These are phyloP conservation scores for Bergia puertoricense DNA, from an alignment of 92 coral and sea anemone genomes.

Conservation along the genomic window DNA sequence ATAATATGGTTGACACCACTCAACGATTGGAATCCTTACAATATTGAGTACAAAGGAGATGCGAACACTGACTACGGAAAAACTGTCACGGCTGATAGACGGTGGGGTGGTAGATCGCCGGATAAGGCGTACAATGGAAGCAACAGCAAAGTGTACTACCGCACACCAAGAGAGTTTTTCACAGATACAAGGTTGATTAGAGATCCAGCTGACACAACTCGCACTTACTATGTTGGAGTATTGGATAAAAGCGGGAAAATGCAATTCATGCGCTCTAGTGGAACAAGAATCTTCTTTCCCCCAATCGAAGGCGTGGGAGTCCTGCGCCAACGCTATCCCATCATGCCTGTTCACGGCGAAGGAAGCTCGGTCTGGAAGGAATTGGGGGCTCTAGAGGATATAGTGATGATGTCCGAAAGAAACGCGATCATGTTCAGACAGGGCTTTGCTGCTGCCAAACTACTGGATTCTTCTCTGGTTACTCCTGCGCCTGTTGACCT, in stretches of 20 bases:
- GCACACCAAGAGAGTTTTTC: conserved; percentile 42
- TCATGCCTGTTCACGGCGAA: conserved; percentile 57
- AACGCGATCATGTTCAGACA: conserved; percentile 32
- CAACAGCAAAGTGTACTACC: conserved; percentile 20
- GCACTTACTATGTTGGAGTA: conserved; percentile 21
- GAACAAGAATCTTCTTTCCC: conserved; percentile 44
- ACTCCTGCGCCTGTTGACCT: neutral
- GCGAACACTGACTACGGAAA: conserved; percentile 7
- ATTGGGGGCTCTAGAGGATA: conserved; percentile 36
- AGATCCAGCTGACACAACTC: conserved; percentile 50
- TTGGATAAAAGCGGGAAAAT: conserved; percentile 8
- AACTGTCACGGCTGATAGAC: conserved; percentile 29
- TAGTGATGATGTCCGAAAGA: conserved; percentile 38
- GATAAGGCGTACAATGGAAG: conserved; percentile 35
- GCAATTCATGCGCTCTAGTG: conserved; percentile 16
- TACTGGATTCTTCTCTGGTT: conserved; percentile 2
- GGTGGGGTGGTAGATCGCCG: conserved; percentile 15
- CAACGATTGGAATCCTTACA: conserved; percentile 43
- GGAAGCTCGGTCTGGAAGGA: conserved; percentile 54
- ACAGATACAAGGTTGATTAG: neutral
- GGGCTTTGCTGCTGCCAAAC: conserved; percentile 30
- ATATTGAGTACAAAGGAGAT: conserved; percentile 49
- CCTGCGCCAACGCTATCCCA: conserved; percentile 54
- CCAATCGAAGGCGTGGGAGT: conserved; percentile 44
- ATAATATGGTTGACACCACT: conserved; percentile 49